phyloP scores from a whole-genome alignment of 2,113 vertebrate genomes.

The Hydrolagus affinis region DNA sequence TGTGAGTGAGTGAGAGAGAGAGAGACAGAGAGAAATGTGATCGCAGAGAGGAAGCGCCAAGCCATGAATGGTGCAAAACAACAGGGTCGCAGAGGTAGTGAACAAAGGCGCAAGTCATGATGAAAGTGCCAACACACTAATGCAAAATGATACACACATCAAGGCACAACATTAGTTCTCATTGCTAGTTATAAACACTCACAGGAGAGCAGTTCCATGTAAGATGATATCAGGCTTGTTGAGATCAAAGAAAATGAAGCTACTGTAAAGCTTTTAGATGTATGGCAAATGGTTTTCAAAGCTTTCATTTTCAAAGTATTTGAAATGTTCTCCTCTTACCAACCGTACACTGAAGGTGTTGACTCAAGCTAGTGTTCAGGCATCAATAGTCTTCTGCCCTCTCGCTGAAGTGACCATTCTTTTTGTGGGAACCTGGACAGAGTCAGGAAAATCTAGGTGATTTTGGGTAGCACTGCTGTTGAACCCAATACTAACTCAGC shows the following conservation, averaged over 20 bases:
- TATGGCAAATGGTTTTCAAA: neutral
- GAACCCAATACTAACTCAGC: too few species aligned
- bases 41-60: neutral
- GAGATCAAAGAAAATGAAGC: neutral
- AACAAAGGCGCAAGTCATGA: neutral
- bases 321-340: neutral
- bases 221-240: neutral
- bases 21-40: neutral
- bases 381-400: too few species aligned
- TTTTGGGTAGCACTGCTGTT: too few species aligned
- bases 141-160: neutral
- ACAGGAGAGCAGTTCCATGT: neutral
- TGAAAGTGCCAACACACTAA: neutral
- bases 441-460: too few species aligned
- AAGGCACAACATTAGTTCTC: neutral
- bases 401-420: too few species aligned
- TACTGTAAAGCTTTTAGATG: neutral
- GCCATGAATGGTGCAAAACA: neutral
- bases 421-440: too few species aligned
- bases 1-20: neutral
- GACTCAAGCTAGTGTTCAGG: neutral
- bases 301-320: neutral
- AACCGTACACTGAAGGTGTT: neutral
- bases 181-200: neutral
- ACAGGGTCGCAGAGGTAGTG: neutral